A percentile compares a stretch with the other conserved stretches of the same genome.
Evolutionary conservation across 2,113 vertebrate genomes (phyloP).

Genomic region (Gallinago media): DNA sequence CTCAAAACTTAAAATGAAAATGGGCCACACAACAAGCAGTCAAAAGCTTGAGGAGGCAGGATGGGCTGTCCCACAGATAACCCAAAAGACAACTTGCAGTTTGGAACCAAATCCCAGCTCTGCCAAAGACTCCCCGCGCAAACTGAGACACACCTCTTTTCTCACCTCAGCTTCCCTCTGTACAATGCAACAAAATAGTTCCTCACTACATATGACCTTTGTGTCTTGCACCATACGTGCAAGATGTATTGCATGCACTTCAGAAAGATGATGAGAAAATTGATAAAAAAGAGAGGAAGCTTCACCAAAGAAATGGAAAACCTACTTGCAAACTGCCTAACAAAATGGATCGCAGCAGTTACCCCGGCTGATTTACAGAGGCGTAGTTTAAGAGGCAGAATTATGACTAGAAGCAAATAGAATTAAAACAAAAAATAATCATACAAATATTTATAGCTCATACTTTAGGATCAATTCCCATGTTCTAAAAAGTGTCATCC

Average conservation of each 20-base stretch:
- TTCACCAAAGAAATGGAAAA: neutral
- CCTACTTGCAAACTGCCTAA: neutral
- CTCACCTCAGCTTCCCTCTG: neutral
- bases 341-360: neutral
- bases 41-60: neutral
- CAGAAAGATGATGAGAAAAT: neutral
- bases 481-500: neutral
- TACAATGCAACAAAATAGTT: neutral
- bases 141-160: neutral
- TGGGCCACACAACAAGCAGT: neutral
- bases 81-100: neutral
- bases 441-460: neutral
- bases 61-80: neutral
- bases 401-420: neutral
- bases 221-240: neutral
- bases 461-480: neutral
- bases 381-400: neutral
- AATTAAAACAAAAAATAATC: constrained; percentile 3
- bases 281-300: neutral
- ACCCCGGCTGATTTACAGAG: neutral
- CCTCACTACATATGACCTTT: neutral
- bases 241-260: neutral
- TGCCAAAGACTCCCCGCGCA: neutral
- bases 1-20: constrained; percentile 8
- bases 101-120: neutral